Evolutionary conservation across 2,113 vertebrate genomes (phyloP).

Genomic region (Alethe diademata): DNA sequence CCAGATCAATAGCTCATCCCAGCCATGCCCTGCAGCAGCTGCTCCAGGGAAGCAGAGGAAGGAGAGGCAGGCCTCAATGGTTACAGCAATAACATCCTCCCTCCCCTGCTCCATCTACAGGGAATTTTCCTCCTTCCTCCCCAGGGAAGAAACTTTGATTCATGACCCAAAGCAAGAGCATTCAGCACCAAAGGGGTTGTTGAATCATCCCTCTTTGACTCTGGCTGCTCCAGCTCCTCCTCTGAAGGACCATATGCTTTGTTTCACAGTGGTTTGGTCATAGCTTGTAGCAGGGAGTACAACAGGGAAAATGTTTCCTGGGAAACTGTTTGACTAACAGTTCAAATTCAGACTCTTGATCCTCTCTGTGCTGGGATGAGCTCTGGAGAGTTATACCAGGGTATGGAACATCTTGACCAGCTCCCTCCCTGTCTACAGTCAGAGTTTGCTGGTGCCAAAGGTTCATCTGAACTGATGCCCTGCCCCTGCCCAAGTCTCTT

Average conservation of each 20-base stretch:
- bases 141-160: not conserved
- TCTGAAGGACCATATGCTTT: not conserved
- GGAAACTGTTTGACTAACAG: not conserved
- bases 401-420: accelerated
- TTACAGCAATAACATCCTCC: not conserved
- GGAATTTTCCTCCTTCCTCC: not conserved
- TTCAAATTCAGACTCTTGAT: not conserved
- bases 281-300: not conserved
- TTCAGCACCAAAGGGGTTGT: not conserved
- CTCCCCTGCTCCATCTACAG: not conserved
- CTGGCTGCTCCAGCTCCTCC: not conserved
- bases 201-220: not conserved
- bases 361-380: not conserved
- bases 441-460: not conserved
- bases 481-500: not conserved
- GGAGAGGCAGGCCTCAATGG: not conserved
- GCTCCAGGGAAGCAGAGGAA: not conserved
- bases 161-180: not conserved
- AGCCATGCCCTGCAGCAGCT: not conserved
- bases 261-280: accelerated
- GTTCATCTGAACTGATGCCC: not conserved
- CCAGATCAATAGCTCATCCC: not conserved
- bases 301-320: not conserved
- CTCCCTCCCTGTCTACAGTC: not conserved
- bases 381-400: not conserved